These are phyloP conservation scores for Muscicapa adusta DNA, from an alignment of 2,113 vertebrate genomes.

Conservation along the genomic window DNA sequence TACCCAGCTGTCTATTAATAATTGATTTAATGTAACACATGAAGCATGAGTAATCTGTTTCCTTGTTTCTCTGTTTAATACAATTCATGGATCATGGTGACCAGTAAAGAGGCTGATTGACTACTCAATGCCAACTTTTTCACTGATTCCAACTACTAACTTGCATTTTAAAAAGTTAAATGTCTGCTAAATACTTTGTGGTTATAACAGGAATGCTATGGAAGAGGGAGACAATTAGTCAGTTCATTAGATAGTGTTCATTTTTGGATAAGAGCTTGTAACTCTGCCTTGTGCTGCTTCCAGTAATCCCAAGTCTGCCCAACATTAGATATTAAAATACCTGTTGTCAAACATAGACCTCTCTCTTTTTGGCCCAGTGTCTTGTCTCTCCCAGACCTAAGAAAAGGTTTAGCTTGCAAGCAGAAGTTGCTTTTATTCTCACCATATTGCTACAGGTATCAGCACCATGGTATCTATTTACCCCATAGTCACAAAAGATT, in stretches of 20 bases:
- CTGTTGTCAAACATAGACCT: not conserved
- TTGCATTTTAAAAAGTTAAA: not conserved
- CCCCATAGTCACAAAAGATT: not conserved
- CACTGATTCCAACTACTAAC: not conserved
- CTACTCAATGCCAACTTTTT: not conserved
- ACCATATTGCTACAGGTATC: not conserved
- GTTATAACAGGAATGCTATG: not conserved
- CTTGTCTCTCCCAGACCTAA: not conserved
- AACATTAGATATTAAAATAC: not conserved
- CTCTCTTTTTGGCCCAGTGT: not conserved
- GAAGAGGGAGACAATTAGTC: not conserved
- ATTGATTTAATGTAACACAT: slow-evolving; percentile 25
- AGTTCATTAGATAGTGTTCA: not conserved
- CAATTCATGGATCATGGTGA: not conserved
- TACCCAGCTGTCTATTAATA: slow-evolving; percentile 13
- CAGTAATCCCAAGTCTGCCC: not conserved
- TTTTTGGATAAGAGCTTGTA: not conserved
- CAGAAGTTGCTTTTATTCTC: not conserved
- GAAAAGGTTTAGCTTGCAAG: not conserved
- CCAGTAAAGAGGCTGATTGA: not conserved
- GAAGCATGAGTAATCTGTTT: not conserved
- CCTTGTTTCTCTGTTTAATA: not conserved
- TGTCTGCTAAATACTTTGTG: not conserved
- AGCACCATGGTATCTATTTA: not conserved
- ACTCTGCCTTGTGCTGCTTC: not conserved